phyloP scores from a whole-genome alignment of 2,113 vertebrate species.

The Dromaius novaehollandiae region DNA sequence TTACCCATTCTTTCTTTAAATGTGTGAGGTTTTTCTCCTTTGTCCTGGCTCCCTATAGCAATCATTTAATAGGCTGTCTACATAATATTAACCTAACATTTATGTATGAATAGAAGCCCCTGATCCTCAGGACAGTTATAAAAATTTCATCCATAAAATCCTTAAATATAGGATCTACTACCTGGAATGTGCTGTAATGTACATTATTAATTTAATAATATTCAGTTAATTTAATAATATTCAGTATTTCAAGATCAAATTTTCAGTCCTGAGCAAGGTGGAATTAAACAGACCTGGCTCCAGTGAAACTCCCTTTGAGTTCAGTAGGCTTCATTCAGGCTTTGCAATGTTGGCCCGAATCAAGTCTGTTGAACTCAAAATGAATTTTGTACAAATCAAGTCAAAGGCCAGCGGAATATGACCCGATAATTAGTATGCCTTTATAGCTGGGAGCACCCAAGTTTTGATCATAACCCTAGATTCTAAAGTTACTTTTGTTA shows the following conservation, averaged over 20 bases:
- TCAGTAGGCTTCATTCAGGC: not conserved
- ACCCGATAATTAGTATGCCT: not conserved
- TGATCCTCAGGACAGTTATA: not conserved
- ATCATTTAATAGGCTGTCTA: not conserved
- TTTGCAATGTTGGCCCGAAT: not conserved
- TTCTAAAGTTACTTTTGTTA: not conserved
- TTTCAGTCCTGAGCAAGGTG: not conserved
- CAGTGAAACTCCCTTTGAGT: not conserved
- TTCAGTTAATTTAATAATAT: not conserved
- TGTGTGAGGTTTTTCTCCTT: not conserved
- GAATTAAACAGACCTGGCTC: not conserved
- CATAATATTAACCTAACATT: not conserved
- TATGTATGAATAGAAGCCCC: not conserved
- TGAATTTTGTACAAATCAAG: not conserved
- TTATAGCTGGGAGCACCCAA: not conserved
- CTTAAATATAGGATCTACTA: not conserved
- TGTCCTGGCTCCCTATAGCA: not conserved
- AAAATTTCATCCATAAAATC: not conserved
- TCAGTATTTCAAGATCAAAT: not conserved
- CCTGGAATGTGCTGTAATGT: not conserved
- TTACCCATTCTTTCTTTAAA: not conserved
- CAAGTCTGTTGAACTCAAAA: not conserved
- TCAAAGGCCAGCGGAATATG: not conserved
- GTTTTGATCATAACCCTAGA: not conserved
- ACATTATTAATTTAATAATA: too few relatives aligned